These are phyloP conservation scores for Brachionus rubens DNA, from an alignment of 1,140 invertebrate species.

Conservation along the genomic window DNA sequence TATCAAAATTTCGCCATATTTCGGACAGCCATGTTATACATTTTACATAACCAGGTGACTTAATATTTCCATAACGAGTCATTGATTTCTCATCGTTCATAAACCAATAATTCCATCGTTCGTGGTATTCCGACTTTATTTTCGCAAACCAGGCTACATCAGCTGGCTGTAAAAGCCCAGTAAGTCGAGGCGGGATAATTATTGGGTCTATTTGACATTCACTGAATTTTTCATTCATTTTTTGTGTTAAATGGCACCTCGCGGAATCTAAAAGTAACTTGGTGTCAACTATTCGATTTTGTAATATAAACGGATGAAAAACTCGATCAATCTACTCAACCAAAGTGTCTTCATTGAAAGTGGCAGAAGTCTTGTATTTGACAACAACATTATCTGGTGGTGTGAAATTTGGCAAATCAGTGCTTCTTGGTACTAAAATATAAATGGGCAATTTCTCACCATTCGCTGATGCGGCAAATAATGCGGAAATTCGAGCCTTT, in stretches of 20 bases:
- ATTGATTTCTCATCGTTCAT: background rate
- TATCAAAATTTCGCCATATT: slow-evolving; percentile 2
- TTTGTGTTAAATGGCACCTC: background rate
- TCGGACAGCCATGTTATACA: background rate
- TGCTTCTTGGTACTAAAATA: background rate
- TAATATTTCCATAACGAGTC: background rate
- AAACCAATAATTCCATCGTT: background rate
- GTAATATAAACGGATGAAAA: background rate
- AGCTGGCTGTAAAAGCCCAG: background rate
- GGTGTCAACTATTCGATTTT: background rate
- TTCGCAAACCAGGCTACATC: background rate
- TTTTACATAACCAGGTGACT: background rate
- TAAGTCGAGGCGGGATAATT: background rate
- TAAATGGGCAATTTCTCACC: slow-evolving; percentile 7
- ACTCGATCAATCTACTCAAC: background rate
- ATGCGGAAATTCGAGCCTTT: background rate
- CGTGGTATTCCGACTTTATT: slow-evolving; percentile 5
- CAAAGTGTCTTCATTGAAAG: background rate
- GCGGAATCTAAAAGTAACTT: background rate
- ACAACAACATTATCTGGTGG: slow-evolving; percentile 5
- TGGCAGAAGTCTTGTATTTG: slow-evolving; percentile 1
- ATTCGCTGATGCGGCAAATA: background rate
- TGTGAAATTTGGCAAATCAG: slow-evolving; percentile 6
- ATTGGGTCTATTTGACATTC: background rate
- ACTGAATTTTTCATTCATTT: background rate